Evolutionary conservation across 2,888 invertebrate species (phyloP).

Genomic region (Eristalis pertinax): DNA sequence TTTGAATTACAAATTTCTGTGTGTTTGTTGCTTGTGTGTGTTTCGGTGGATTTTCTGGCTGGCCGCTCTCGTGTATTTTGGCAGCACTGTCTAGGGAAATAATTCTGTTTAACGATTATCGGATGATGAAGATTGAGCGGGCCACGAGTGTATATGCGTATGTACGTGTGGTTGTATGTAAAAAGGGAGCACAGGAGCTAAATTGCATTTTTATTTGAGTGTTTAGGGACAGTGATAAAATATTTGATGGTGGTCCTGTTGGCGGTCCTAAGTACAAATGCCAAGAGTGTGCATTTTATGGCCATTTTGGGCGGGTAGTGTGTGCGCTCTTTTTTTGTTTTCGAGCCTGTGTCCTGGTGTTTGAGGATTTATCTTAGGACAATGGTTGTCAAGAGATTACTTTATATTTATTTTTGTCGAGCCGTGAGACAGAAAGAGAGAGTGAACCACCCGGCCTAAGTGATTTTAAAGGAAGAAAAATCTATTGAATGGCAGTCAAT

Average conservation of each 20-base stretch:
- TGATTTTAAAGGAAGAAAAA: conserved; percentile 14
- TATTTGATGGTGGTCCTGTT: conserved; percentile 13
- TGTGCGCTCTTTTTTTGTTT: not conserved
- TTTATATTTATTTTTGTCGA: conserved; percentile 16
- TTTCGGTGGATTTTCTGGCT: conserved; percentile 1
- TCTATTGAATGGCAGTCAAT: conserved; percentile 4
- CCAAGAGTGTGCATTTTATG: conserved; percentile 35
- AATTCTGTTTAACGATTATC: conserved; percentile 62
- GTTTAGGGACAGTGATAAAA: conserved; percentile 57
- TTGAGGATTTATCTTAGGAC: conserved; percentile 16
- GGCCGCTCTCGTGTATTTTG: conserved; percentile 10
- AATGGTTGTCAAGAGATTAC: conserved; percentile 33
- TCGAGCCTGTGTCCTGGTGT: not conserved
- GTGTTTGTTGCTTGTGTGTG: conserved; percentile 5
- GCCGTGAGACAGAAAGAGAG: too few relatives aligned
- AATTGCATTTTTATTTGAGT: conserved; percentile 66
- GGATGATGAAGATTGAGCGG: conserved; percentile 56
- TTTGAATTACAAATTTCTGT: conserved; percentile 68
- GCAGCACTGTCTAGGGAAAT: conserved; percentile 39
- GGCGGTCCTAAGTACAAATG: conserved; percentile 16
- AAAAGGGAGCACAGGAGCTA: conserved; percentile 50
- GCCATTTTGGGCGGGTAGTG: not conserved
- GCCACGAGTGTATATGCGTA: not conserved
- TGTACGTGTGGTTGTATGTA: conserved; percentile 14
- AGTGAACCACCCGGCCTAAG: not conserved